A percentile compares a stretch with the other conserved stretches of the same genome.
These are phyloP conservation scores for Meiosimyza decipiens DNA, from an alignment of 2,888 invertebrate species.

Conservation along the genomic window DNA sequence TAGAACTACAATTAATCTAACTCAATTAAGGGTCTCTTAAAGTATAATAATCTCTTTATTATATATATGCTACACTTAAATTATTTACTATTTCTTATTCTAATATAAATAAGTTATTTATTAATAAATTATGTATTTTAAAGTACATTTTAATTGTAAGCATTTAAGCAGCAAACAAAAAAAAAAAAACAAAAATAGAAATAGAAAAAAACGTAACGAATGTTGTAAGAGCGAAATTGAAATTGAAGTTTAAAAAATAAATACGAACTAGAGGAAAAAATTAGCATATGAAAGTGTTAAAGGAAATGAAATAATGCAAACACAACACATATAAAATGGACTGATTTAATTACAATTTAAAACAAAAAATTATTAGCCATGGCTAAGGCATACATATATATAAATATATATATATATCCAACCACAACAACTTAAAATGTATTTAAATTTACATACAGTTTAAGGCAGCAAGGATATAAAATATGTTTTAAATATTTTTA, in stretches of 20 bases:
- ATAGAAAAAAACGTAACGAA: conserved; percentile 17
- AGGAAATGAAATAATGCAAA: conserved; percentile 12
- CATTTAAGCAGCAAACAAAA: conserved; percentile 23
- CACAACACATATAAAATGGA: conserved; percentile 49
- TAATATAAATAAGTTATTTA: conserved; percentile 24
- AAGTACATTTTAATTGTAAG: conserved; percentile 18
- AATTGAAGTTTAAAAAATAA: neutral
- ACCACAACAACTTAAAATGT: too few relatives aligned
- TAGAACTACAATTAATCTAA: neutral
- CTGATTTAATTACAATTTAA: conserved; percentile 48
- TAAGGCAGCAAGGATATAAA: too few relatives aligned
- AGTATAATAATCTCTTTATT: conserved; percentile 27
- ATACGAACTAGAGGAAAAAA: neutral
- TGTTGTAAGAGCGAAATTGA: conserved; percentile 2
- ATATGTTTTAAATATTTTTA: too few relatives aligned
- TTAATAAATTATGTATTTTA: conserved; percentile 12
- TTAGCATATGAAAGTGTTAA: neutral
- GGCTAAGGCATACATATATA: neutral
- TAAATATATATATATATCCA: neutral
- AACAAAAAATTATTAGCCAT: neutral
- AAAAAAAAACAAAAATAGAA: too few relatives aligned
- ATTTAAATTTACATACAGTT: too few relatives aligned
- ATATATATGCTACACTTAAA: neutral
- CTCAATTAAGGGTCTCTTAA: conserved; percentile 2
- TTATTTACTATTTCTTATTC: neutral